Evolutionary conservation across 2,113 vertebrate species (phyloP).

Genomic region (Paracanthobrama guichenoti): DNA sequence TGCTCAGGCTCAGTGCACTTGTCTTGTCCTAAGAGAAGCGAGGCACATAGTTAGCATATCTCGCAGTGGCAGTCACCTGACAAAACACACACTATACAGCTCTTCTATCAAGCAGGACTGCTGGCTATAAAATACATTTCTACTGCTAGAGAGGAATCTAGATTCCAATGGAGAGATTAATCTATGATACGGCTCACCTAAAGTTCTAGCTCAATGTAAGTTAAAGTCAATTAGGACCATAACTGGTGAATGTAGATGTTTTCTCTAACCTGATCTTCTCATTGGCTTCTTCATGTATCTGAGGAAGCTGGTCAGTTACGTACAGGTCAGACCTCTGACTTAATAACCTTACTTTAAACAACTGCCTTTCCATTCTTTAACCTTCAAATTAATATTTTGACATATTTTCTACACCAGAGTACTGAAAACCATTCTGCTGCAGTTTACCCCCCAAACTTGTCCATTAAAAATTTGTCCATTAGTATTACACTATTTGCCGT

Average conservation of each 20-base stretch:
- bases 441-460: constrained; percentile 80
- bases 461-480: constrained; percentile 80
- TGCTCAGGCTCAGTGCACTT: constrained; percentile 98
- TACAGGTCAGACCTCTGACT: constrained; percentile 80
- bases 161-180: constrained; percentile 46
- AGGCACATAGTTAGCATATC: constrained; percentile 80
- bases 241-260: constrained; percentile 74
- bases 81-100: constrained; percentile 60
- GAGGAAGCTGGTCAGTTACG: constrained; percentile 88
- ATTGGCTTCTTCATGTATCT: constrained; percentile 66
- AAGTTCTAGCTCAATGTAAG: constrained; percentile 59
- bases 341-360: constrained; percentile 73
- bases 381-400: constrained; percentile 74
- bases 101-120: constrained; percentile 53
- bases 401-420: constrained; percentile 62
- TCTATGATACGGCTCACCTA: constrained; percentile 25
- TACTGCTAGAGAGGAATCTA: constrained; percentile 32
- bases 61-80: constrained; percentile 63
- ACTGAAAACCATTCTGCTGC: constrained; percentile 89
- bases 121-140: constrained; percentile 47
- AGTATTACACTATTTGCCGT: constrained; percentile 82
- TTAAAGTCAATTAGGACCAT: constrained; percentile 53
- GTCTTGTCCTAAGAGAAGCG: constrained; percentile 99
- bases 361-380: constrained; percentile 71
- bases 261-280: constrained; percentile 53